Conservation (phyloP, 2,113 vertebrate genomes). For the Cervus canadensis region DNA sequence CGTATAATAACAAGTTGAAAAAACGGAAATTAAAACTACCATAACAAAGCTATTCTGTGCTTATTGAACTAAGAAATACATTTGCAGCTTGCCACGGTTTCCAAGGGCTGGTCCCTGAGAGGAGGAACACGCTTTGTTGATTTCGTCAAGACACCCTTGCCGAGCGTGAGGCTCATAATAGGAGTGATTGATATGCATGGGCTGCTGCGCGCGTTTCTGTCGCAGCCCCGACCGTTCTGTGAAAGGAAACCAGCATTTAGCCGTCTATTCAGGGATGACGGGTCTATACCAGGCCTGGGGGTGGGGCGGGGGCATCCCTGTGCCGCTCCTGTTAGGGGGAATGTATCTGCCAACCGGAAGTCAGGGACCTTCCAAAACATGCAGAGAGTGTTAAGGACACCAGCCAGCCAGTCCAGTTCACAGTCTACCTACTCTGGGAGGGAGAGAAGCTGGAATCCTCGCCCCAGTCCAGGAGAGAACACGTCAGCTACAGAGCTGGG, state of each 20-base stretch:
- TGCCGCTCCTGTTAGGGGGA: constrained; percentile 63
- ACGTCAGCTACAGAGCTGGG: not conserved
- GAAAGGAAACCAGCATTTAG: constrained; percentile 77
- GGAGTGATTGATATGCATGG: constrained; percentile 79
- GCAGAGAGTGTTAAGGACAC: not conserved
- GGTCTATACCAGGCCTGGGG: constrained; percentile 29
- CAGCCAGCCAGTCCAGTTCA: too few relatives aligned
- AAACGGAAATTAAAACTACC: constrained; percentile 45
- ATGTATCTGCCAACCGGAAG: not conserved
- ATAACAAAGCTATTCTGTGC: constrained; percentile 51
- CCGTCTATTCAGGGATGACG: constrained; percentile 76
- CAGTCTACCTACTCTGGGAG: too few relatives aligned
- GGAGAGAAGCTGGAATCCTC: not conserved
- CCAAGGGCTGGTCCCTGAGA: constrained; percentile 50
- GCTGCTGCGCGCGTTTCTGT: constrained; percentile 73
- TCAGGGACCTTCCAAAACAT: too few relatives aligned
- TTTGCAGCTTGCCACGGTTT: constrained; percentile 57
- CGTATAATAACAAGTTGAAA: constrained; percentile 19
- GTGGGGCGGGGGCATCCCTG: constrained; percentile 51
- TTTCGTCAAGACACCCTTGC: constrained; percentile 66
- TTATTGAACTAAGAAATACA: constrained; percentile 54
- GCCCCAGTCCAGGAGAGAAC: accelerated
- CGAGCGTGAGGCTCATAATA: constrained; percentile 69
- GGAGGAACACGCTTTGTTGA: constrained; percentile 45
- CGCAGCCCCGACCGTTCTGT: constrained; percentile 66